Base-by-base conservation (phyloP, 2,797 vertebrate genomes). In the Coreius guichenoti region DNA sequence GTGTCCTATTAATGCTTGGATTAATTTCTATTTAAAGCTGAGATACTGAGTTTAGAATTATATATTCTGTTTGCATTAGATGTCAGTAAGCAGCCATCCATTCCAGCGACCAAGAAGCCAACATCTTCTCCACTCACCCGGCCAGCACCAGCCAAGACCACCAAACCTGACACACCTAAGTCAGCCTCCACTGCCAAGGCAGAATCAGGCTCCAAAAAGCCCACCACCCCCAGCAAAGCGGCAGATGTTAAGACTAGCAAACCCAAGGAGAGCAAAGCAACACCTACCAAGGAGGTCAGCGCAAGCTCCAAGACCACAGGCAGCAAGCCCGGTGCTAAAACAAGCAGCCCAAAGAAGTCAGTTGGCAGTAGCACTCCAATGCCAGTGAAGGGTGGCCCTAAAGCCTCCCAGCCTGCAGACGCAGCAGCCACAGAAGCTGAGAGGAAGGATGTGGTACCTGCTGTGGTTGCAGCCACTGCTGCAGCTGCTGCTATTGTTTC, bases 301-400 rank as follows among this genome's bases (percentile, higher is more conserved):
- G 68, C 84, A 43, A 56, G 85, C 68, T n/a, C 90, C 45, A 95
- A 92, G 89, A 86, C 92, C 3, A 80, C 92, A 31, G 86, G 13
- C 33, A 85, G 92, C 82, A 95, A 93, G 91, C 68, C 90, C 1
- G 82, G 89, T 69, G 80, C 89, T 80, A 96, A 95, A 92, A 70
- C 89, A 39, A 54, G 94, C 82, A 93, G 90, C 85, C 93, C 95
- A 61, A 96, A 95, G 92, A 96, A 95, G 69, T 87, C 92, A 11
- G 94, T 95, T 65, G 95, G 95, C 67, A 95, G 93, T 90, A 94
- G 91, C 89, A 95, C 95, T 8, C 94, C 95, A 0, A 94, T 94
- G 86, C 93, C 95, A 8, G 93, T 95, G 23, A 95, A 95, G 76
- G 93, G 95, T 14, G 94, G 89, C 13, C 92, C 94, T 58, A 96